A percentile compares a stretch with the other conserved stretches of the same genome.
Evolutionary conservation across 2,797 vertebrate species (phyloP).

Genomic region (Microchirus variegatus): DNA sequence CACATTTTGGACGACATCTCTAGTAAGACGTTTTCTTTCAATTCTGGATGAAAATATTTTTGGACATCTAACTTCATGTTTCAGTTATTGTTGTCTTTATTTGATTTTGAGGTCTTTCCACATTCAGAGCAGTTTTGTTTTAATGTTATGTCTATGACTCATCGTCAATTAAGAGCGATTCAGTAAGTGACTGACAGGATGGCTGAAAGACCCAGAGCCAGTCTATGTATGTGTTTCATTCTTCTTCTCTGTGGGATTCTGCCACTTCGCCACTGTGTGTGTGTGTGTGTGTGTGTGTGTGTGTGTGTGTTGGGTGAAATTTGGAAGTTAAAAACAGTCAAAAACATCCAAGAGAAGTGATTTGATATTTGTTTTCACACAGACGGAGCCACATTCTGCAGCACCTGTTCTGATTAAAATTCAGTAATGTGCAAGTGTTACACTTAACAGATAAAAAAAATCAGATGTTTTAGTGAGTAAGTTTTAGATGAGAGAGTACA

Average conservation of each 20-base stretch:
- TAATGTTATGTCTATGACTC: constrained; percentile 55
- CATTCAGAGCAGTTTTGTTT: constrained; percentile 32
- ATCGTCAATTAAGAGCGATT: constrained; percentile 66
- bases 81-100: no score
- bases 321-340: constrained; percentile 53
- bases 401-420: constrained; percentile 22
- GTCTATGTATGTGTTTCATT: constrained; percentile 69
- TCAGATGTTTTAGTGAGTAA: no score
- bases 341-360: constrained; percentile 40
- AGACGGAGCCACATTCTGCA: constrained; percentile 16
- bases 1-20: no score
- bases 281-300: no score
- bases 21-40: no score
- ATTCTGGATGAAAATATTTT: no score
- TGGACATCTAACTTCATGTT: no score
- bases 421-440: neutral
- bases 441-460: neutral
- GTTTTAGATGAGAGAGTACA: no score
- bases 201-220: constrained; percentile 45
- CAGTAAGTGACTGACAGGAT: constrained; percentile 71
- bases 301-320: constrained; percentile 45
- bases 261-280: no score
- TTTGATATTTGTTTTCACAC: constrained; percentile 12
- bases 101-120: constrained; percentile 25
- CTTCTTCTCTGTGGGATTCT: constrained; percentile 49